A percentile compares a stretch with the other conserved stretches of the same genome.
Conservation (phyloP, 2,797 vertebrate genomes). For the Babyrousa celebensis region DNA sequence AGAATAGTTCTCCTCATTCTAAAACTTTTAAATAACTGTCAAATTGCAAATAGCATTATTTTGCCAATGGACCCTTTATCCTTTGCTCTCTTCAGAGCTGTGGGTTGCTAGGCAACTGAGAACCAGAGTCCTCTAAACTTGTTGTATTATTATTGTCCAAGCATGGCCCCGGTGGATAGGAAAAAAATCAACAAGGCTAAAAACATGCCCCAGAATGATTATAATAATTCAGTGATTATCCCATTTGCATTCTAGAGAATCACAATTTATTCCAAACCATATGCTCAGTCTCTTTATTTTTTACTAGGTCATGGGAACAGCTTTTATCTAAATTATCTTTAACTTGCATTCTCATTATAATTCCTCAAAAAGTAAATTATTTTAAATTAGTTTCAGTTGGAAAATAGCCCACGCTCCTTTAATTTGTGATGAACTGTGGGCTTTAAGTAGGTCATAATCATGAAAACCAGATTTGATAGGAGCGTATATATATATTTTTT, state of each 20-base stretch:
- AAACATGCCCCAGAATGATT: conserved; percentile 63
- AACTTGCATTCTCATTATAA: conserved; percentile 74
- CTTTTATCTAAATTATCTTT: conserved; percentile 79
- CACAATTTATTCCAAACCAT: conserved; percentile 50
- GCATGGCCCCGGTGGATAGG: conserved; percentile 38
- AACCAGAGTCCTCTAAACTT: conserved; percentile 75
- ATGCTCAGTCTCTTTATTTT: conserved; percentile 46
- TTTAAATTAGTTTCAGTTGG: conserved; percentile 80
- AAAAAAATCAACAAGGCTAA: conserved; percentile 47
- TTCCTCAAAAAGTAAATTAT: conserved; percentile 77
- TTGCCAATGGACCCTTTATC: conserved; percentile 46
- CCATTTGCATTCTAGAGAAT: conserved; percentile 68
- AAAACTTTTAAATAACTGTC: neutral
- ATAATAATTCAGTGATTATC: conserved; percentile 70
- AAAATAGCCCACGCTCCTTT: conserved; percentile 60
- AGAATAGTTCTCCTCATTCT: conserved; percentile 34
- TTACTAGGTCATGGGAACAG: conserved; percentile 71
- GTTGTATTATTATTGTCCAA: conserved; percentile 60
- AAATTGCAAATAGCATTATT: conserved; percentile 42
- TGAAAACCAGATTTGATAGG: neutral
- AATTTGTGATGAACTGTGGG: conserved; percentile 55
- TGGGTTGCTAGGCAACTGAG: conserved; percentile 80
- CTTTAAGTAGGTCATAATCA: conserved; percentile 58
- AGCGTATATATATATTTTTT: neutral
- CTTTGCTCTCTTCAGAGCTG: conserved; percentile 74